Percentiles rank a stretch among this genome's conserved stretches.
phyloP scores from a whole-genome alignment of 2,888 invertebrate genomes.

The Mamestra brassicae region DNA sequence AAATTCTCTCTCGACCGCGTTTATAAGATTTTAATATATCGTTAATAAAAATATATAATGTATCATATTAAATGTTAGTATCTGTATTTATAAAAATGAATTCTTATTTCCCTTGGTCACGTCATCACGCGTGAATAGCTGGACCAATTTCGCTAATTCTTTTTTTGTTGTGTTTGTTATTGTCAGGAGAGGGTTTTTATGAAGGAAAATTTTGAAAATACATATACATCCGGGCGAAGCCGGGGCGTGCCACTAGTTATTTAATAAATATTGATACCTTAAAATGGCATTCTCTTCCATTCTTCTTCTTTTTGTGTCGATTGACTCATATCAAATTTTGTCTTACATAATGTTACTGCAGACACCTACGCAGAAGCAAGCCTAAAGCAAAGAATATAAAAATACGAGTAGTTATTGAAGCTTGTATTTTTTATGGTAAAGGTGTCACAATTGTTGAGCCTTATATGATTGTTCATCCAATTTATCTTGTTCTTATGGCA shows the following conservation, averaged over 20 bases:
- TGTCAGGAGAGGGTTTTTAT: too few species aligned
- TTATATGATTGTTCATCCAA: background rate
- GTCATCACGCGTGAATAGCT: too few species aligned
- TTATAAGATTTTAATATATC: background rate
- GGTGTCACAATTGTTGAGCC: background rate
- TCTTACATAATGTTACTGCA: background rate
- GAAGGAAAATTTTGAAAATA: too few species aligned
- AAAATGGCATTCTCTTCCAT: background rate
- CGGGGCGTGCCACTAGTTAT: background rate
- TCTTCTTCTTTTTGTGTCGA: too few species aligned
- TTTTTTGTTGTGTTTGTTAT: too few species aligned
- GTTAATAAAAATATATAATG: background rate
- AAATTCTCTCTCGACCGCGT: background rate
- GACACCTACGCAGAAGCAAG: background rate
- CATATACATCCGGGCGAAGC: too few species aligned
- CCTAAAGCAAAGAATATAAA: background rate
- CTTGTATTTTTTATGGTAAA: background rate
- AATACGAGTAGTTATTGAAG: too few species aligned
- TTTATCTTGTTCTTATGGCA: slow-evolving; percentile 1
- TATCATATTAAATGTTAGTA: too few species aligned
- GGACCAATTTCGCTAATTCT: too few species aligned
- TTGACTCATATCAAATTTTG: too few species aligned
- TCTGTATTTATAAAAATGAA: too few species aligned
- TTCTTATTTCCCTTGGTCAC: too few species aligned
- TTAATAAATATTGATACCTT: background rate